Base-by-base conservation (phyloP, 2,113 vertebrate genomes). In the Triplophysa dalaica region DNA sequence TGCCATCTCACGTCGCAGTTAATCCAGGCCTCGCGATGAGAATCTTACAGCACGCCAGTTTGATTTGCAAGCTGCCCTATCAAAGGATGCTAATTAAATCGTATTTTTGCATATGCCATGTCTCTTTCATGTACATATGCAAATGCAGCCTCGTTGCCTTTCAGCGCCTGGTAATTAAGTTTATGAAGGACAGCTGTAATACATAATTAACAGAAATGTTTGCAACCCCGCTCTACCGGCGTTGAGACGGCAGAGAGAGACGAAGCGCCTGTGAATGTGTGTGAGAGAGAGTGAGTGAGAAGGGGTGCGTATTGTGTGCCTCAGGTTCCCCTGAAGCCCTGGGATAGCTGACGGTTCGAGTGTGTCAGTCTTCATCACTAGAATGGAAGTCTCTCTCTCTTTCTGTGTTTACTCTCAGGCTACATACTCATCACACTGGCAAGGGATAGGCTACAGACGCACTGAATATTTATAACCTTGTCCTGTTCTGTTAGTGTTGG, bases 141-240 rank as follows among this genome's bases (percentile, higher is more conserved):
- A 85, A 88, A 88, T 88, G 80, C 63, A 74, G 82, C 77, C 77
- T 64, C 78, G 77, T 82, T 84, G 85, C 87, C 87, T 86, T 84
- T 85, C 82, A 83, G 86, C 86, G 84, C 81, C 83, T 86, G 73
- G 84, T 88, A 88, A 88, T 86, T 88, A 88, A 82, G 80, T 86
- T 88, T 83, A 78, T 98, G 96, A 99, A 98, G 96, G 97, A 99
- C 97, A 99, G 96, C 96, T 99, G 95, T 97, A 98, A 98, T 97
- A 95, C 95, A 96, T 98, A 98, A 99, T 98, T 99, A 98, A 97
- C 96, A 94, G 94, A 87, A 87, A 88, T 87, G 79, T 87, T 90
- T 87, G 85, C 82, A 87, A 80, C 79, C 82, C 79, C 78, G 77
- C 79, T 83, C 79, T 86, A 76, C 81, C 82, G 7, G 61, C 62